Evolutionary conservation across 2,113 vertebrate species (phyloP).

Genomic region (Parus major): DNA sequence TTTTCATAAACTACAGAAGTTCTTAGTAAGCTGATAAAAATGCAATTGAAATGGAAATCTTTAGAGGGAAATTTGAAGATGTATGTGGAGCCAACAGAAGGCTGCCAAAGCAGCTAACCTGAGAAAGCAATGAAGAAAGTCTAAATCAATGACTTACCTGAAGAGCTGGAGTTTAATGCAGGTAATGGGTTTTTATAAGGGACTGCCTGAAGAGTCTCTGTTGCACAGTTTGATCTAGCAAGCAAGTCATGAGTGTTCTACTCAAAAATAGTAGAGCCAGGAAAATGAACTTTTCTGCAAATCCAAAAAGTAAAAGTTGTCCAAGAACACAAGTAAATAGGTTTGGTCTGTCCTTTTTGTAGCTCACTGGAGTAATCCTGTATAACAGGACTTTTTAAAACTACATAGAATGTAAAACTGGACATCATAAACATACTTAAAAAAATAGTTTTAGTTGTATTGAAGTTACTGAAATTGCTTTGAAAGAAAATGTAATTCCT

Average conservation of each 20-base stretch:
- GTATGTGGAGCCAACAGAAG: neutral
- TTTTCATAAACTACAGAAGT: neutral
- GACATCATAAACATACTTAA: neutral
- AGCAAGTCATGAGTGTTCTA: neutral
- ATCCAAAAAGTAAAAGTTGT: neutral
- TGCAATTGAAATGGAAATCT: neutral
- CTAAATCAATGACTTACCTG: neutral
- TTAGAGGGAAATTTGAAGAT: neutral
- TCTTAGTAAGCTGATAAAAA: neutral
- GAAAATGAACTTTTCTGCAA: neutral
- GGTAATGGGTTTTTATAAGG: neutral
- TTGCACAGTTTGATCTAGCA: neutral
- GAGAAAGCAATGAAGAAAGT: neutral
- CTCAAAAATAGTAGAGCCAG: neutral
- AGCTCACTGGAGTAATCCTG: neutral
- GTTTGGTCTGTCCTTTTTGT: neutral
- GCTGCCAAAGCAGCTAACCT: neutral
- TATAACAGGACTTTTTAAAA: constrained; percentile 7
- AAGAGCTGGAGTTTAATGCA: neutral
- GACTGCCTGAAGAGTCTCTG: neutral
- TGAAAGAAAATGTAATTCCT: neutral
- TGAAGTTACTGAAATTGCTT: neutral
- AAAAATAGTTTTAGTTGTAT: neutral
- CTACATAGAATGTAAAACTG: neutral
- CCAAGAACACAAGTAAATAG: neutral